Evolutionary conservation across 2,797 vertebrate species (phyloP), one percentile per base, ranked within the genome.

Genomic region (Microctenopoma stevenorrisi): DNA sequence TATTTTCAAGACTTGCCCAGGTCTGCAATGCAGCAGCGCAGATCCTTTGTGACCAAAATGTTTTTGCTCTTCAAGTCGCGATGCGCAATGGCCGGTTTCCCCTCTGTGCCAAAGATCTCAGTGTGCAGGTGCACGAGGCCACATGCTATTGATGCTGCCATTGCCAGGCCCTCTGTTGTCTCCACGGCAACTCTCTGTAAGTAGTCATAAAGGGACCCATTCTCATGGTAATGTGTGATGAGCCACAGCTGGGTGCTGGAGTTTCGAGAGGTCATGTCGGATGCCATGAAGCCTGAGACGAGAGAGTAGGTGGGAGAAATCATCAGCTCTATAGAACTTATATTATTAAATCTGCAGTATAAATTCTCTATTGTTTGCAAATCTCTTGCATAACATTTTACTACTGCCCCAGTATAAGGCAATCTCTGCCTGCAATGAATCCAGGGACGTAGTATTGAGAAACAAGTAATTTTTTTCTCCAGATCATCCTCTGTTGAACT

Each of bases 211-310:
- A 95, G 94, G 0, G 95, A 95, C 25, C 95, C 94, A 28, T 95
- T 94, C 85, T 95, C 94, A 25, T 95, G 94, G 88, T 95, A 95
- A 56, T 95, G 94, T 7, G 95, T 95, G 89, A 95, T 95, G 76
- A 95, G 93, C 95, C 95, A 95, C 84, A 95, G 92, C 88, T 95
- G 95, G 28, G 95, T 95, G 92, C 94, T 95, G 72, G 95, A 95
- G 92, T 95, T 95, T 33, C 95, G 91, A 10, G 95, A 95, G 1
- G 95, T 95, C 95, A 95, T 95, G 86, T 95, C 95, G 0, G 95
- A 95, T 1, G 94, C 95, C 93, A 94, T 95, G 88, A 95, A 95
- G 49, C 94, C 95, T 95, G 85, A 4, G n/a, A 51, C 37, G 35
- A 30, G 7, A 46, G 28, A 46, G 48, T 30, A 52, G 1, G 12